Conservation (phyloP, 2,888 invertebrate genomes). For the Ganaspis brasiliensis region DNA sequence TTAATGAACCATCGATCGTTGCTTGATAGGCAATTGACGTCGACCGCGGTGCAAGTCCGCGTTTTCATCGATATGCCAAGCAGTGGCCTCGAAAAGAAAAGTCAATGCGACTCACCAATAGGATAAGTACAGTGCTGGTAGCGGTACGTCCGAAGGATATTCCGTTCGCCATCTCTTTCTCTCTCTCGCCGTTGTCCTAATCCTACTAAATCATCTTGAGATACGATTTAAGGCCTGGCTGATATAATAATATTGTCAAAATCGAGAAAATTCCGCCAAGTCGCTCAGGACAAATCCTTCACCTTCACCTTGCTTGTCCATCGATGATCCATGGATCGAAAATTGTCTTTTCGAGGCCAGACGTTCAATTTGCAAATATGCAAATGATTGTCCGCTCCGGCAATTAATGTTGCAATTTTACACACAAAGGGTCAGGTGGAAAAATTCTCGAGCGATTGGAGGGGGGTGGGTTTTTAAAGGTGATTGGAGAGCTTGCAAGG, state of each 20-base stretch:
- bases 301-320: conserved; percentile 23
- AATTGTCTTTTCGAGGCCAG: conserved; percentile 3
- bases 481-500: neutral
- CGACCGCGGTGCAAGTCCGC: conserved; percentile 35
- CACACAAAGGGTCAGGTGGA: no score
- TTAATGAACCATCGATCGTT: conserved; percentile 41
- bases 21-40: conserved; percentile 38
- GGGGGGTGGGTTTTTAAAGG: neutral
- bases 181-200: conserved; percentile 67
- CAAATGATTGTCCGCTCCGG: no score
- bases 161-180: conserved; percentile 77
- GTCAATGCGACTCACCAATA: conserved; percentile 73
- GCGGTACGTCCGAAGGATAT: conserved; percentile 72
- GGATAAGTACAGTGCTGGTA: conserved; percentile 76
- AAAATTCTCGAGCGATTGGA: no score
- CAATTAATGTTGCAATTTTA: no score
- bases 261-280: neutral
- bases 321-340: conserved; percentile 13
- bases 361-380: no score
- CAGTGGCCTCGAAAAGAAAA: conserved; percentile 42
- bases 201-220: conserved; percentile 74
- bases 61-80: conserved; percentile 43
- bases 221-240: neutral
- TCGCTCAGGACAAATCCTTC: conserved; percentile 1
- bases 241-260: neutral